phyloP scores from a whole-genome alignment of 2,113 vertebrate genomes.

The Merops nubicus region DNA sequence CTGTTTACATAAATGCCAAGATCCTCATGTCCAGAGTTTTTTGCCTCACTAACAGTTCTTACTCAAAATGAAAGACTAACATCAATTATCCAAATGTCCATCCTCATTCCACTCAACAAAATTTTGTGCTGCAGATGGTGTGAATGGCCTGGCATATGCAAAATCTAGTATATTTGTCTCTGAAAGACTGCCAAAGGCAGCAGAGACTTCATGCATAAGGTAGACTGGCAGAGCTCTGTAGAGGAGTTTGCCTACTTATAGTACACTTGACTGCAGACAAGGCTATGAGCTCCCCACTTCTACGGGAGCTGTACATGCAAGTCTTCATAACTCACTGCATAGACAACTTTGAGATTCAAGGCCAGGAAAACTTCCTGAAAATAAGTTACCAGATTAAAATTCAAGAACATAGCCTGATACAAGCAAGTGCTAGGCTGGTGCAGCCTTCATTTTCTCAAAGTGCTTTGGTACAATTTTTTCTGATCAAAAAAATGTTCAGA shows the following conservation, averaged over 20 bases:
- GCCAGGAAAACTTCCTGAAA: not conserved
- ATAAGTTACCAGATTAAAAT: not conserved
- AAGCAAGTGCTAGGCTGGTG: not conserved
- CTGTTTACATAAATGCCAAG: not conserved
- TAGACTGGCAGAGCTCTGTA: not conserved
- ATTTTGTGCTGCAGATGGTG: not conserved
- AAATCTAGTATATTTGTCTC: not conserved
- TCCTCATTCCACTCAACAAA: not conserved
- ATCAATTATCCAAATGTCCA: not conserved
- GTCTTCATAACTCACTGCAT: not conserved
- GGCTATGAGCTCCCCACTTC: not conserved
- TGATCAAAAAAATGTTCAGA: not conserved
- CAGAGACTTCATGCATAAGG: not conserved
- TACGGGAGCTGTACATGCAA: fast-evolving
- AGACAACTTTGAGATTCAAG: not conserved
- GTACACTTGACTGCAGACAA: not conserved
- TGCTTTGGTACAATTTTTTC: not conserved
- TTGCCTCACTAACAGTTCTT: not conserved
- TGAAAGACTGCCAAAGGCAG: not conserved
- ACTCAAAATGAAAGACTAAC: not conserved
- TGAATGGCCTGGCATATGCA: not conserved
- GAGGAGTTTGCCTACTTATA: not conserved
- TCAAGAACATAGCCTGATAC: not conserved
- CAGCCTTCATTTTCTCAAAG: not conserved
- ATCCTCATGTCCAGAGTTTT: not conserved